phyloP scores from a whole-genome alignment of 92 coral and sea anemone genomes.

The Palythoa heliodiscus region DNA sequence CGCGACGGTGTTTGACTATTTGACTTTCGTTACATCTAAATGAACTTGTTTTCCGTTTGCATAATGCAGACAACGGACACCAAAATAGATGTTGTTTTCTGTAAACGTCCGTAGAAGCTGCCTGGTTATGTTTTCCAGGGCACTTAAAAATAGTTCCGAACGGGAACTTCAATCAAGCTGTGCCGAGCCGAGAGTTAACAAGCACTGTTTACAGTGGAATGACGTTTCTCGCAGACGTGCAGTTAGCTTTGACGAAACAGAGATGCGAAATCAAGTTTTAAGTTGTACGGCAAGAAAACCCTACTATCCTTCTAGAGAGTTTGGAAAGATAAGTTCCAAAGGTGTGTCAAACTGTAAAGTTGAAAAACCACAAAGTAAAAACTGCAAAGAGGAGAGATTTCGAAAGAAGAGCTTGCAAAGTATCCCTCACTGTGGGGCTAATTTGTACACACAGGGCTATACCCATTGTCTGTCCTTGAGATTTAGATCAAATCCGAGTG shows the following conservation, averaged over 20 bases:
- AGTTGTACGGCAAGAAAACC: background rate
- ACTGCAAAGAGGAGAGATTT: background rate
- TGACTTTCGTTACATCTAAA: background rate
- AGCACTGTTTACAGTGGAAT: background rate
- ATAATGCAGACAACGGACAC: background rate
- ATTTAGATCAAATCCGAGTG: background rate
- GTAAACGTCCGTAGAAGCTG: background rate
- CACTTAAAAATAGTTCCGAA: background rate
- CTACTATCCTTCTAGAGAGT: background rate
- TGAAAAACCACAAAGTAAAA: background rate
- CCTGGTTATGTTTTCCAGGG: background rate
- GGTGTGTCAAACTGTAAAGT: background rate
- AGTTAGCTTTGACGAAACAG: background rate
- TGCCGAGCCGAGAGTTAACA: background rate
- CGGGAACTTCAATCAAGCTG: background rate
- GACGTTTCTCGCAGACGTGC: background rate
- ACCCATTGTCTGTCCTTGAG: background rate
- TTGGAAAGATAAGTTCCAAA: background rate
- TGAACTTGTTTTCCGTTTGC: background rate
- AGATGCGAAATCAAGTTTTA: background rate
- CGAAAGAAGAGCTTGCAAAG: background rate
- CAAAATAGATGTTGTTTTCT: background rate
- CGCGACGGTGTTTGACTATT: background rate
- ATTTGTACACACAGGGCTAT: background rate
- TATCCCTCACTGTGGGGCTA: background rate